These are phyloP conservation scores for Hydrozoanthus gracilis DNA, from an alignment of 92 coral and sea anemone genomes.

Conservation along the genomic window DNA sequence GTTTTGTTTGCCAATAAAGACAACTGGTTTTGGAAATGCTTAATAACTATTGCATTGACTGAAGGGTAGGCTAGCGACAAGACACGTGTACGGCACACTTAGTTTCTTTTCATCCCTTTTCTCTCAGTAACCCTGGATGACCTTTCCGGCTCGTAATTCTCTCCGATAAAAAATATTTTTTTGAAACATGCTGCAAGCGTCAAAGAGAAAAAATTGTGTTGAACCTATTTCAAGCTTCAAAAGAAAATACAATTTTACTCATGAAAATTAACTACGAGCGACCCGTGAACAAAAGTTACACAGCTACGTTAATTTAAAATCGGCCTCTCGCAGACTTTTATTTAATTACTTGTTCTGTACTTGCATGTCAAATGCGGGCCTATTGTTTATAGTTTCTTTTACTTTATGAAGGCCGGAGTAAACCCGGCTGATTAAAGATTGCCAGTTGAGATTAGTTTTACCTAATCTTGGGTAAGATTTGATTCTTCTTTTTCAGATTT, in stretches of 20 bases:
- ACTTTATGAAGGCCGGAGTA: background rate
- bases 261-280: background rate
- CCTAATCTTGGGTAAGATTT: background rate
- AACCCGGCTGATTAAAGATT: background rate
- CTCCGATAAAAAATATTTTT: background rate
- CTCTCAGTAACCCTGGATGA: conserved; percentile 1
- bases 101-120: conserved; percentile 21
- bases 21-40: conserved; percentile 14
- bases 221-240: background rate
- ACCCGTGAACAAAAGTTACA: conserved; percentile 10
- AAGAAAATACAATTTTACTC: background rate
- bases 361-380: conserved; percentile 17
- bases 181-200: background rate
- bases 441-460: background rate
- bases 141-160: background rate
- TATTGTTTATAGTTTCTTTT: conserved; percentile 3
- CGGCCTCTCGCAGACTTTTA: conserved; percentile 19
- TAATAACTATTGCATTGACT: conserved; percentile 19
- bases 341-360: conserved; percentile 28
- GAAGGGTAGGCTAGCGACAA: conserved; percentile 1
- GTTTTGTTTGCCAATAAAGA: background rate
- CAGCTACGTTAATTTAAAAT: background rate
- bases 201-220: background rate
- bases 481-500: background rate
- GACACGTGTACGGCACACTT: conserved; percentile 53